Conservation (phyloP, 2,888 invertebrate species). For the Xestobium rufovillosum region DNA sequence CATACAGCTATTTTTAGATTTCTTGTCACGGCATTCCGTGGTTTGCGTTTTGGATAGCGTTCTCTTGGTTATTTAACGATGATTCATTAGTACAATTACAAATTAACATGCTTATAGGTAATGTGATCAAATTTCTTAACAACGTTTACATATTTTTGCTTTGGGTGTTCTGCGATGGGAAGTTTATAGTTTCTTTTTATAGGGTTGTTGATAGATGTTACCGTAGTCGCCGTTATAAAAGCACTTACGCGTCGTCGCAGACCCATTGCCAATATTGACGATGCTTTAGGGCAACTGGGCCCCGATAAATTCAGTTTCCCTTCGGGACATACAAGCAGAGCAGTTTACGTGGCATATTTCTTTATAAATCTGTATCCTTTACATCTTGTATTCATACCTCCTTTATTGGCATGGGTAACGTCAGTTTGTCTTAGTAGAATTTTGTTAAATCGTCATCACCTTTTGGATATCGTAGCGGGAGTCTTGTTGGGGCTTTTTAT, state of each 20-base stretch:
- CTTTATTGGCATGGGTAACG: slow-evolving; percentile 66
- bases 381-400: slow-evolving; percentile 50
- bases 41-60: slow-evolving; percentile 68
- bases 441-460: slow-evolving; percentile 76
- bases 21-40: slow-evolving; percentile 87
- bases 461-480: slow-evolving; percentile 78
- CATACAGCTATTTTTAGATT: slow-evolving; percentile 48
- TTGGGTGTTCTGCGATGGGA: slow-evolving; percentile 5
- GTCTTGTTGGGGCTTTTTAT: slow-evolving; percentile 63
- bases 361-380: slow-evolving; percentile 60
- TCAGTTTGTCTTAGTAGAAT: slow-evolving; percentile 73
- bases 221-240: slow-evolving; percentile 70
- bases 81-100: slow-evolving; percentile 68
- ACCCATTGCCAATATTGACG: slow-evolving; percentile 56
- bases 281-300: slow-evolving; percentile 60
- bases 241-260: slow-evolving; percentile 69
- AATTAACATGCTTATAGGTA: slow-evolving; percentile 80
- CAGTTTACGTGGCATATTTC: slow-evolving; percentile 67
- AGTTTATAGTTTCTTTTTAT: slow-evolving; percentile 37
- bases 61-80: slow-evolving; percentile 68
- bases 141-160: slow-evolving; percentile 3
- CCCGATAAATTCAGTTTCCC: slow-evolving; percentile 91
- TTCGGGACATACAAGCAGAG: slow-evolving; percentile 87
- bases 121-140: slow-evolving; percentile 16
- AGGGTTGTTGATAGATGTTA: slow-evolving; percentile 76